phyloP scores from a whole-genome alignment of 2,113 vertebrate genomes.

The Catharus bicknelli region DNA sequence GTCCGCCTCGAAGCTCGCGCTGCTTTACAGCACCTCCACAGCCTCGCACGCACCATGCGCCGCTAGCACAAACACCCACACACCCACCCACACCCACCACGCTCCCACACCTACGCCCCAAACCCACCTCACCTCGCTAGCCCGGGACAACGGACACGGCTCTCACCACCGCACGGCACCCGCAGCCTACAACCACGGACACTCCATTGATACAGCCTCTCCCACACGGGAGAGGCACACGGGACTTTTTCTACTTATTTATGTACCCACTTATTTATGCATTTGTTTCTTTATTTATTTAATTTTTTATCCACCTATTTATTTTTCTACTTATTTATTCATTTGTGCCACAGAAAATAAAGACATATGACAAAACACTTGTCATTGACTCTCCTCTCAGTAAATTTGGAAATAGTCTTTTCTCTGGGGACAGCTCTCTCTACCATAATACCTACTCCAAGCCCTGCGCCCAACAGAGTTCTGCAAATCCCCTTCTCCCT shows the following conservation, averaged over 20 bases:
- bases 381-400: rapidly evolving
- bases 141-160: not conserved
- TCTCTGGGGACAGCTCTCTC: rapidly evolving
- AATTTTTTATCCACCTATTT: too few relatives aligned
- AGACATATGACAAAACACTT: not conserved
- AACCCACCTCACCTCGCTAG: too few relatives aligned
- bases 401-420: rapidly evolving
- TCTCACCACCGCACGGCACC: too few relatives aligned
- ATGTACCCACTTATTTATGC: too few relatives aligned
- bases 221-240: too few relatives aligned
- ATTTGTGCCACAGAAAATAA: not conserved
- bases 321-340: not conserved
- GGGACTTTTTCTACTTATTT: not conserved
- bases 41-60: not conserved
- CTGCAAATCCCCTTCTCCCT: rapidly evolving
- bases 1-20: not conserved
- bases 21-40: not conserved
- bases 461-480: rapidly evolving
- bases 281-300: not conserved
- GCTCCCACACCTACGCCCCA: not conserved
- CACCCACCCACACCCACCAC: not conserved
- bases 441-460: rapidly evolving
- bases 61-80: not conserved
- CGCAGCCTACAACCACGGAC: too few relatives aligned
- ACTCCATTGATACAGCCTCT: too few relatives aligned